Evolutionary conservation across 2,113 vertebrate species (phyloP).

Genomic region (Sminthopsis crassicaudata): DNA sequence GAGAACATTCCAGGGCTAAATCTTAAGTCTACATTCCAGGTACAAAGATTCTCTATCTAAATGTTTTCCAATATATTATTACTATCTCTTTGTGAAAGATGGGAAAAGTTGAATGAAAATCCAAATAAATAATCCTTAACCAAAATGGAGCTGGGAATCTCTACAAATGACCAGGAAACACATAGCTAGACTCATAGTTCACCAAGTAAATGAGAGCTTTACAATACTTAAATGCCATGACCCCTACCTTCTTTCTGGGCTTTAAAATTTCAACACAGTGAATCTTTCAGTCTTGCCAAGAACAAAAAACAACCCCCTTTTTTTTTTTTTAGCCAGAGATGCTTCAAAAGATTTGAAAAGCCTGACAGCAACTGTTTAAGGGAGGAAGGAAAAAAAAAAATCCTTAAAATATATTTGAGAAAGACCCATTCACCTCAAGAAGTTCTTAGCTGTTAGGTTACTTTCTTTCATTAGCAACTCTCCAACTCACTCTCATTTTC

Average conservation of each 20-base stretch:
- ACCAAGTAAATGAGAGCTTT: not conserved
- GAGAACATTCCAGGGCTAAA: not conserved
- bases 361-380: not conserved
- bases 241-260: fast-evolving
- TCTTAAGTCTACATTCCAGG: not conserved
- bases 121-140: not conserved
- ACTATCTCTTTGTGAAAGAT: not conserved
- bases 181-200: not conserved
- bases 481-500: fast-evolving
- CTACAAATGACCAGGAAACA: not conserved
- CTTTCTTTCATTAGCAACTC: not conserved
- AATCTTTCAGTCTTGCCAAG: not conserved
- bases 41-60: not conserved
- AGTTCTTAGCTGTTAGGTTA: not conserved
- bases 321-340: not conserved
- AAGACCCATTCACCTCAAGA: not conserved
- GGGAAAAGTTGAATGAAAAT: not conserved
- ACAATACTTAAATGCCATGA: not conserved
- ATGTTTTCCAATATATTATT: not conserved
- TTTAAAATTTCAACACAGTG: not conserved
- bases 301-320: not conserved
- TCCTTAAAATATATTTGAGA: not conserved
- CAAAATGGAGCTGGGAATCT: not conserved
- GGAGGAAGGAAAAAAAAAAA: not conserved
- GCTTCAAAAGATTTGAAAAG: not conserved